Conservation (phyloP, 2,888 invertebrate species). For the Tetranychus truncatus region DNA sequence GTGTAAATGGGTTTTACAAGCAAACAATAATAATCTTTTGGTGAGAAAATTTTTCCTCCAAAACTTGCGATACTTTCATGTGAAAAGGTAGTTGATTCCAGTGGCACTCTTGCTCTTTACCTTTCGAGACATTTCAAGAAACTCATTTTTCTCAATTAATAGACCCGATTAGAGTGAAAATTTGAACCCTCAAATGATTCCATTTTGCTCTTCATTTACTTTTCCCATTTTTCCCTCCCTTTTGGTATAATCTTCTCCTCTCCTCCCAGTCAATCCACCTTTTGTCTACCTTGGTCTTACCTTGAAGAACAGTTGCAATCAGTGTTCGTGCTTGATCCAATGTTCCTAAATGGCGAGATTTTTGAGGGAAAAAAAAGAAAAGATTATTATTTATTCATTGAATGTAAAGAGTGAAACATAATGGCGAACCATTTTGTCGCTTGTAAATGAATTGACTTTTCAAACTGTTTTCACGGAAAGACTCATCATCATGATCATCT, state of each 20-base stretch:
- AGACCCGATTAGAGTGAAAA: neutral
- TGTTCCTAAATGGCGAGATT: constrained; percentile 14
- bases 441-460: no score
- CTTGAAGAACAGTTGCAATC: constrained; percentile 23
- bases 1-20: neutral
- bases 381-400: no score
- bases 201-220: neutral
- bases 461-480: no score
- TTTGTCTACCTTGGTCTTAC: constrained; percentile 15
- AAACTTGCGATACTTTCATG: neutral
- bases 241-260: neutral
- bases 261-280: constrained; percentile 6
- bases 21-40: neutral
- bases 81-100: neutral
- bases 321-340: constrained; percentile 27
- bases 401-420: no score
- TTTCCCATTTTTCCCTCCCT: neutral
- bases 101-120: neutral
- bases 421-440: no score
- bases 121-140: neutral
- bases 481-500: no score
- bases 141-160: constrained; percentile 1
- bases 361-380: no score
- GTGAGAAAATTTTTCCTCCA: neutral
- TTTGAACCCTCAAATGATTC: neutral